Conservation (phyloP, 2,797 vertebrate species). For the Aphelocoma californica region DNA sequence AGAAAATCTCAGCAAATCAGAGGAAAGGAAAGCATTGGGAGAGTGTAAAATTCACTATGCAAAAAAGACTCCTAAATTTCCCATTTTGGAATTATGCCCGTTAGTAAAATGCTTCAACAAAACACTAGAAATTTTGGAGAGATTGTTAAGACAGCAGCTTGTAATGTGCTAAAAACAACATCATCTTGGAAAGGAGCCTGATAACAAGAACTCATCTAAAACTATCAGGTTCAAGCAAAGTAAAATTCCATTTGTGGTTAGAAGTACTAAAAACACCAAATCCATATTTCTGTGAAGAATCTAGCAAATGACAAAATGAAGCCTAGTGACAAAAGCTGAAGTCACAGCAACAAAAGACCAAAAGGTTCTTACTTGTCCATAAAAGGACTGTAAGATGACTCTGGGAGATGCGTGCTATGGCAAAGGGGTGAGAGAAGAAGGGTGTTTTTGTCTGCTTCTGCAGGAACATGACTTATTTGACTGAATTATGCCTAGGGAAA, state of each 20-base stretch:
- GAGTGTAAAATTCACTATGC: neutral
- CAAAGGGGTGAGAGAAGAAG: neutral
- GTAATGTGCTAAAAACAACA: neutral
- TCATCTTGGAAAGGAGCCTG: neutral
- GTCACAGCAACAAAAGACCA: neutral
- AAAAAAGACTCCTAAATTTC: neutral
- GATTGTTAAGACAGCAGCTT: neutral
- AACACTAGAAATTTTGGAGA: neutral
- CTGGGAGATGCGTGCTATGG: rapidly evolving
- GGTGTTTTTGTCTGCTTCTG: neutral
- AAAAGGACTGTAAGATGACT: neutral
- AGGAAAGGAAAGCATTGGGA: neutral
- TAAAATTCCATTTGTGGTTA: neutral
- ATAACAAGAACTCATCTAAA: neutral
- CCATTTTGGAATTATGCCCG: neutral
- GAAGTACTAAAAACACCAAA: neutral
- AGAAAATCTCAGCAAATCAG: neutral
- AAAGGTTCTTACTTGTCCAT: neutral
- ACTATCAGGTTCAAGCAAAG: neutral
- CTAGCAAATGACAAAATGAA: neutral
- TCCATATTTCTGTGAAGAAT: neutral
- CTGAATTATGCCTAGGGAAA: neutral
- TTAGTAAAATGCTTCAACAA: neutral
- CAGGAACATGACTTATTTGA: neutral
- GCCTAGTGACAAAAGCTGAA: neutral